Evolutionary conservation across 1,140 invertebrate species (phyloP), one percentile per base, ranked within the genome.

Genomic region (Drosophila ogumai): DNA sequence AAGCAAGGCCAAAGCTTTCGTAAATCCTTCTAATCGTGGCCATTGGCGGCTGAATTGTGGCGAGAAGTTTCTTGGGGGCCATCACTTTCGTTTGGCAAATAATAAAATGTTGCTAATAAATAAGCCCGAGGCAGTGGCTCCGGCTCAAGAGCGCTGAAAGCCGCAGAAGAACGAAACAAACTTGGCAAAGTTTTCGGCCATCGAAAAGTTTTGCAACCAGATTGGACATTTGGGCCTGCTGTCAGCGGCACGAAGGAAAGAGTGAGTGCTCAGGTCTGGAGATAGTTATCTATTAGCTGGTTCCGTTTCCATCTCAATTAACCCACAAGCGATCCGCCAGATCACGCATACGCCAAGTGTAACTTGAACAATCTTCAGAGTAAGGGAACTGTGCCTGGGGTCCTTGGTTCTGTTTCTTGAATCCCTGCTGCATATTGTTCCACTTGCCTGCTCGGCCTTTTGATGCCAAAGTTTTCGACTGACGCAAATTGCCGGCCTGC

Each of bases 21-120:
- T 13, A 59, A 54, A 69, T 66, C 46, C 61, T 67, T 84, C 68
- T 58, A 60, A 71, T 79, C 80, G 67, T 43, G 34, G 15, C 54
- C 6, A 32, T 25, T 50, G 47, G 31, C 60, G 25, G n/a, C 36
- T 36, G 31, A 41, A 50, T 25, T 46, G n/a, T 38, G 59, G 41
- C 34, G 6, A 72, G 19, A 72, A 72, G 67, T 79, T 68, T 79
- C 43, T n/a, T 19, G 31, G 8, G 58, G 43, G 49, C 68, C 75
- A 60, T 57, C 72, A 65, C 63, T 78, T 69, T 78, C 56, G 47
- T 22, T 31, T 15, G 63, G 74, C 58, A 81, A 85, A 84, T 82
- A 88, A 80, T 87, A 88, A 87, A 82, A 88, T 79, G 84, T 88
- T 75, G 84, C 82, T 79, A 87, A 87, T 87, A 87, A 87, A 87